These are phyloP conservation scores for Etheostoma perlongum DNA, from an alignment of 2,797 vertebrate genomes.

Conservation along the genomic window DNA sequence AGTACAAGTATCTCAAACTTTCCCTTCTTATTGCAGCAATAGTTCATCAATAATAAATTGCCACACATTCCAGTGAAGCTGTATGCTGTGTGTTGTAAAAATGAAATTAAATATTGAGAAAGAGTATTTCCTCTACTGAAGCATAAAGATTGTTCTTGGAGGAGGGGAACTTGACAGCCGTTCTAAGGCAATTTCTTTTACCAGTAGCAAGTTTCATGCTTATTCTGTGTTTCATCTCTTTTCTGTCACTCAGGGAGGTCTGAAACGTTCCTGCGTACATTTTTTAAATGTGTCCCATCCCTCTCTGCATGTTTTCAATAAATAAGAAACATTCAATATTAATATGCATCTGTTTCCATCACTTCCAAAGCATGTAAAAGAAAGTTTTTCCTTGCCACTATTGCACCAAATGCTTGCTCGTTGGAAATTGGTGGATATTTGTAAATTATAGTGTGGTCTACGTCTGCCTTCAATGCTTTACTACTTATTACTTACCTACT, in stretches of 20 bases:
- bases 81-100: background rate
- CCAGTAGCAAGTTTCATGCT: background rate
- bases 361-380: background rate
- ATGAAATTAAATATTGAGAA: background rate
- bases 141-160: background rate
- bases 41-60: background rate
- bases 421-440: no score
- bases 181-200: background rate
- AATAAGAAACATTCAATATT: slow-evolving; percentile 19
- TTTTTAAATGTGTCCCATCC: background rate
- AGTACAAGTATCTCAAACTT: background rate
- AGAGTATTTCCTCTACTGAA: background rate
- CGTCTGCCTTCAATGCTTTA: background rate
- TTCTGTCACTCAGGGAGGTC: background rate
- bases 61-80: background rate
- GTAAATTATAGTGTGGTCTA: no score
- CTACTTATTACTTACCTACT: background rate
- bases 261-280: background rate
- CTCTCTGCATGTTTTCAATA: slow-evolving; percentile 19
- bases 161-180: background rate
- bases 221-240: slow-evolving; percentile 19
- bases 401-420: no score
- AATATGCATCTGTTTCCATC: slow-evolving; percentile 33
- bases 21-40: background rate
- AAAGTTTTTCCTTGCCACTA: no score